A percentile compares a stretch with the other conserved stretches of the same genome.
These are phyloP conservation scores for Hassar affinis DNA, from an alignment of 2,113 vertebrate species.

Conservation along the genomic window DNA sequence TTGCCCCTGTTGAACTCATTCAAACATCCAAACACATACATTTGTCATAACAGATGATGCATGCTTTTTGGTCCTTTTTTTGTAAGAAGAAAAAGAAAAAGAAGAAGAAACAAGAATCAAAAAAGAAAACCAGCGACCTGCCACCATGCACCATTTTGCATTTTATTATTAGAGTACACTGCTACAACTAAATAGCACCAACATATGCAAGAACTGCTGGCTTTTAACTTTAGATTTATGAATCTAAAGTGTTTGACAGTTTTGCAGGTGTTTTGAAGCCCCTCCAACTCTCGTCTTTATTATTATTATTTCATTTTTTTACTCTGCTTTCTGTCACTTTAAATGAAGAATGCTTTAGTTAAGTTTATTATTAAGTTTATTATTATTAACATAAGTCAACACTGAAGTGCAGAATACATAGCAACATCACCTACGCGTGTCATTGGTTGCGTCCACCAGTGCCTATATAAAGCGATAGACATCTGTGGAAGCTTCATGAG, in stretches of 20 bases:
- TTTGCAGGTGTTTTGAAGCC: neutral
- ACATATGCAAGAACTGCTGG: neutral
- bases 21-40: neutral
- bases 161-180: neutral
- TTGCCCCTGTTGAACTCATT: conserved; percentile 1
- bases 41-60: neutral
- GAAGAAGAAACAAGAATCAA: neutral
- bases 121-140: neutral
- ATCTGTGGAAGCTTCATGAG: too few relatives aligned
- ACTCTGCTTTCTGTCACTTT: neutral
- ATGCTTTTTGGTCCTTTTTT: neutral
- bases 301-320: neutral
- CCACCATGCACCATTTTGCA: neutral
- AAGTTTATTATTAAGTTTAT: neutral
- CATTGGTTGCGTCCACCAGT: too few relatives aligned
- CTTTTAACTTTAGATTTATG: neutral
- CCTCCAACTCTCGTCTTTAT: neutral
- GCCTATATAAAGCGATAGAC: too few relatives aligned
- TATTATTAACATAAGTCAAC: neutral
- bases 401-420: too few relatives aligned
- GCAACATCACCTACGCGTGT: too few relatives aligned
- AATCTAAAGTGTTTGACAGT: neutral
- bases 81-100: neutral
- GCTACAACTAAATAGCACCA: neutral
- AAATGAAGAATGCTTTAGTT: neutral